These are phyloP conservation scores for Andrena bicolor DNA, from an alignment of 2,888 invertebrate species.

Conservation along the genomic window DNA sequence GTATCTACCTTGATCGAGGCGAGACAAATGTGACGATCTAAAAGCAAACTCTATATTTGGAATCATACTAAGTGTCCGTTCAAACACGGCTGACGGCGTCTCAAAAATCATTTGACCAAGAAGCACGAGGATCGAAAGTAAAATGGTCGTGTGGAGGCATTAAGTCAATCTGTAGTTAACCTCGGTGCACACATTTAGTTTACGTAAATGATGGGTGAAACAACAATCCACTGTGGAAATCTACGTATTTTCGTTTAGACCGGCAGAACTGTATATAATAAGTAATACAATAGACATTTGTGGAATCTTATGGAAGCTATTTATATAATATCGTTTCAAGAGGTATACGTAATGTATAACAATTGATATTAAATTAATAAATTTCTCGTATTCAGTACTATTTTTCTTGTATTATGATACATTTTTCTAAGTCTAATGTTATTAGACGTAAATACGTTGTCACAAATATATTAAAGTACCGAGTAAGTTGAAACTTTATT, in stretches of 20 bases:
- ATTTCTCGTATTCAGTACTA: too few relatives aligned
- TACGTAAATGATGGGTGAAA: slow-evolving; percentile 2
- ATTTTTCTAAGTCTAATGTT: too few relatives aligned
- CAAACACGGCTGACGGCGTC: neutral
- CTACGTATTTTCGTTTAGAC: neutral
- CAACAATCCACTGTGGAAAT: neutral
- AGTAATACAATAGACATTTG: neutral
- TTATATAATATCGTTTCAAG: too few relatives aligned
- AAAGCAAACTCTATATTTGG: neutral
- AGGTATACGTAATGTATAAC: too few relatives aligned
- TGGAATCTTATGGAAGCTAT: too few relatives aligned
- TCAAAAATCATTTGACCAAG: neutral
- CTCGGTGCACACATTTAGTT: neutral
- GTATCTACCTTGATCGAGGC: too few relatives aligned
- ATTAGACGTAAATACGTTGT: too few relatives aligned
- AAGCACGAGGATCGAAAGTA: neutral
- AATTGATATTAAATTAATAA: too few relatives aligned
- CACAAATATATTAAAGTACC: too few relatives aligned
- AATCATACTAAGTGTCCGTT: neutral
- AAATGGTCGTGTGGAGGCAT: neutral
- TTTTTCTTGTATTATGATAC: too few relatives aligned
- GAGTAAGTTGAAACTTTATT: neutral
- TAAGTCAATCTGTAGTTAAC: slow-evolving; percentile 6
- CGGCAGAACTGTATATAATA: neutral
- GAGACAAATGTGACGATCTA: neutral